phyloP scores from a whole-genome alignment of 1,140 invertebrate species.

The Tetramorium simillimum region DNA sequence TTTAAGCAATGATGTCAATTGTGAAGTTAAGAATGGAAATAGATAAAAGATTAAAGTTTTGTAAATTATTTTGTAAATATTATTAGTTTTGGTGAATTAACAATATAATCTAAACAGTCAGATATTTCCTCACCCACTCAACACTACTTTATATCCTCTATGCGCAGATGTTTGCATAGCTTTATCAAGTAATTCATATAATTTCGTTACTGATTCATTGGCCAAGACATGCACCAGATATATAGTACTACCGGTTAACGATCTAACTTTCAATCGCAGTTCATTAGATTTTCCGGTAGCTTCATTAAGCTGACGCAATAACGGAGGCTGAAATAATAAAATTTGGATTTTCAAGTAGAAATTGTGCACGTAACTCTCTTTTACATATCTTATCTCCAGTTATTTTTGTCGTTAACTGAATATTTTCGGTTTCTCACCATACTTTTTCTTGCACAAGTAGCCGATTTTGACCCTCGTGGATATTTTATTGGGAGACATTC shows the following conservation, averaged over 20 bases:
- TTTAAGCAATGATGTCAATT: conserved; percentile 62
- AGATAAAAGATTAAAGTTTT: neutral
- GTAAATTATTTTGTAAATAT: neutral
- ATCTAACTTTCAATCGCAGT: conserved; percentile 81
- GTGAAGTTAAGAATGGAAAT: neutral
- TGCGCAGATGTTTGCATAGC: conserved; percentile 67
- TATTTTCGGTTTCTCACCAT: conserved; percentile 36
- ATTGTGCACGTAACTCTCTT: neutral
- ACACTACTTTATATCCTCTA: conserved; percentile 78
- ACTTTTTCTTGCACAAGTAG: conserved; percentile 38
- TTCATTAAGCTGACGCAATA: conserved; percentile 78
- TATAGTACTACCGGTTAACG: conserved; percentile 79
- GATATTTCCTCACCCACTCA: conserved; percentile 77
- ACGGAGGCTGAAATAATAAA: conserved; percentile 71
- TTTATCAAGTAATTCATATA: conserved; percentile 80
- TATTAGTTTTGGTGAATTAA: neutral
- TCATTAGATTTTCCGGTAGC: conserved; percentile 74
- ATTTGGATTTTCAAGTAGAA: neutral
- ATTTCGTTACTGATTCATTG: conserved; percentile 75
- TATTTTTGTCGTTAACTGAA: neutral
- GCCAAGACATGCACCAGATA: conserved; percentile 79
- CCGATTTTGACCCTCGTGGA: conserved; percentile 49
- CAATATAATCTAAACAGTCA: conserved; percentile 11
- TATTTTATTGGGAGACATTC: neutral
- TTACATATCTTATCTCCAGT: neutral